Evolutionary conservation across 2,888 invertebrate species (phyloP), one percentile per base, ranked within the genome.

Genomic region (Meliscaeva auricollis): DNA sequence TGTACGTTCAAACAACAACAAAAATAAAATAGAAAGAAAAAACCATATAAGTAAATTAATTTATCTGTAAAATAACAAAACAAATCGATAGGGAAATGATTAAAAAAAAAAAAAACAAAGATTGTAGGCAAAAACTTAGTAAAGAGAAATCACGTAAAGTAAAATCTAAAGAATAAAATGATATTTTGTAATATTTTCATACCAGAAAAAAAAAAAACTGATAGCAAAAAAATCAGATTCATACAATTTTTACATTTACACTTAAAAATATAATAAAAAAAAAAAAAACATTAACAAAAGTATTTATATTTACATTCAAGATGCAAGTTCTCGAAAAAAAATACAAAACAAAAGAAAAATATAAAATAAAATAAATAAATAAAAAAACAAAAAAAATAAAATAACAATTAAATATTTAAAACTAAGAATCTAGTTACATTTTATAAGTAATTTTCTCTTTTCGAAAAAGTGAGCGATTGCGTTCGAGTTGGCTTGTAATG

Each of bases 181-280:
- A 76, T 85, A 85, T 85, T 85, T 85, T 85, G 76, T 85, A 85
- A 85, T 85, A 85, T 85, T 85, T 85, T 85, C 85, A 85, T 85
- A 85, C 85, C 76, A 80, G 80, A 73, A 76, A 64, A 54, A 66
- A 30, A 62, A 62, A 30, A n/a, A n/a, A n/a, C n/a, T n/a, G n/a
- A n/a, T n/a, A n/a, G n/a, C n/a, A 70, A 64, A 68, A 80, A 26
- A 76, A 73, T 80, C 79, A 85, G 85, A 85, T 77, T 80, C 80
- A 85, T 80, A 85, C 85, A 85, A 85, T 85, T 85, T 85, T 85
- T 85, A 80, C 85, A 85, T 85, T 85, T 85, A 85, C 85, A 85
- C 80, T 22, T 8, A 64, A 35, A 58, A 66, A 50, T 48, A 17
- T 62, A 38, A 32, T 30, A 66, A 60, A 66, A 66, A 41, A 54